Percentiles rank a stretch among this genome's conserved stretches.
These are phyloP conservation scores for Pao palembangensis DNA, from an alignment of 2,113 vertebrate genomes.

Conservation along the genomic window DNA sequence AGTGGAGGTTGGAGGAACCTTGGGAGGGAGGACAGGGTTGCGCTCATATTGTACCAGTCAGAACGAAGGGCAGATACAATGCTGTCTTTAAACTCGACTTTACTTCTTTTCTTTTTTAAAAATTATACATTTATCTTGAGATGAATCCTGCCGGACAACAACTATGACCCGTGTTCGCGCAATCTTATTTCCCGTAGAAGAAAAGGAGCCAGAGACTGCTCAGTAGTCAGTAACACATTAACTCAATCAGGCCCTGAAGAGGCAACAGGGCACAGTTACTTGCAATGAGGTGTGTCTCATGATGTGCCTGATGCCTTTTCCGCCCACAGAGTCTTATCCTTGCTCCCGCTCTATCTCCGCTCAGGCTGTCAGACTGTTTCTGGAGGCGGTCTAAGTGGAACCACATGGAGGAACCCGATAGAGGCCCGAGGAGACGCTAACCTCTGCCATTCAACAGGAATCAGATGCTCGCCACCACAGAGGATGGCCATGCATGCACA, in stretches of 20 bases:
- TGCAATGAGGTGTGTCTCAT: constrained; percentile 42
- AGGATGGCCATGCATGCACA: not conserved
- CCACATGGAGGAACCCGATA: constrained; percentile 69
- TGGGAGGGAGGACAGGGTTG: constrained; percentile 24
- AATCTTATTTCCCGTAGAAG: constrained; percentile 15
- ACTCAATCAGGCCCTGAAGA: constrained; percentile 5
- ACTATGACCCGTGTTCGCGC: not conserved
- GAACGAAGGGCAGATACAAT: constrained; percentile 18
- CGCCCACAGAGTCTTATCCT: constrained; percentile 19
- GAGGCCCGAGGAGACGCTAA: constrained; percentile 47
- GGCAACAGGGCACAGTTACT: constrained; percentile 18
- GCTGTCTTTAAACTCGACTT: not conserved
- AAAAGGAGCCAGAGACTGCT: constrained; percentile 20
- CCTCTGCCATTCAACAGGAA: constrained; percentile 5
- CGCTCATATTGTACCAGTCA: constrained; percentile 12
- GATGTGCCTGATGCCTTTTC: constrained; percentile 37
- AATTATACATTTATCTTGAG: not conserved
- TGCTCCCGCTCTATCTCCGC: constrained; percentile 33
- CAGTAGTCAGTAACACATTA: constrained; percentile 15
- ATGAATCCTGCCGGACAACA: not conserved
- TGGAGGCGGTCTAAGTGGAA: constrained; percentile 65
- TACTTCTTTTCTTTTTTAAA: not conserved
- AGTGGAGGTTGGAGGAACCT: constrained; percentile 21
- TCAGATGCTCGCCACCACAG: too few species aligned
- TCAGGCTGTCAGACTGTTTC: constrained; percentile 47